Conservation (phyloP, 2,888 invertebrate genomes). For the Phorcus lineatus region DNA sequence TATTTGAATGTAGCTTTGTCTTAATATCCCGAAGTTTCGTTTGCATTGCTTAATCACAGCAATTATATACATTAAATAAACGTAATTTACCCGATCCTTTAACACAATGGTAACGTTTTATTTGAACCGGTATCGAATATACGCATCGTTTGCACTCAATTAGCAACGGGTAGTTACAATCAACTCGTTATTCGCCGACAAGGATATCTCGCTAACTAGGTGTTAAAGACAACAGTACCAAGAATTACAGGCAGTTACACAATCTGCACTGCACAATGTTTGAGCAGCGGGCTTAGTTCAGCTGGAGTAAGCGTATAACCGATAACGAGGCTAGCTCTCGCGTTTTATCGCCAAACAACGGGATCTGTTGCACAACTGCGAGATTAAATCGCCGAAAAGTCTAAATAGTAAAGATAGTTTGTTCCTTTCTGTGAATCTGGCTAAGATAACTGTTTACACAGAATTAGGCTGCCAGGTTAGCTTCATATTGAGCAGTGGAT, state of each 20-base stretch:
- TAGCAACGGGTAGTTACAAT: too few relatives aligned
- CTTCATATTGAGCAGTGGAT: background rate
- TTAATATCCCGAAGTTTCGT: too few relatives aligned
- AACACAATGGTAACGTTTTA: too few relatives aligned
- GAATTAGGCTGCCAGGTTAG: background rate
- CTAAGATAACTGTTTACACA: background rate
- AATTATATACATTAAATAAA: too few relatives aligned
- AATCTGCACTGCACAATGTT: background rate
- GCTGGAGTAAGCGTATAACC: background rate
- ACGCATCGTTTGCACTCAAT: too few relatives aligned
- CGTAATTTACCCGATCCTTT: too few relatives aligned
- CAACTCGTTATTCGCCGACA: too few relatives aligned
- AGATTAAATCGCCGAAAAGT: background rate
- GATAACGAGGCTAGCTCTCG: background rate
- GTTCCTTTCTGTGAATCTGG: background rate
- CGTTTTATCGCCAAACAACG: background rate
- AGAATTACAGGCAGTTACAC: background rate
- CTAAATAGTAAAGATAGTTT: background rate
- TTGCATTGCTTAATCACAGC: too few relatives aligned
- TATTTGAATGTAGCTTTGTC: too few relatives aligned
- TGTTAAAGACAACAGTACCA: background rate
- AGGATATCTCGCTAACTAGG: too few relatives aligned
- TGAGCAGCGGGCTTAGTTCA: background rate
- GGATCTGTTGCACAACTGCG: constrained; percentile 8
- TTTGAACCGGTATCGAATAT: too few relatives aligned